Evolutionary conservation across 92 coral and sea anemone genomes (phyloP).

Genomic region (Parazoanthus darwini): DNA sequence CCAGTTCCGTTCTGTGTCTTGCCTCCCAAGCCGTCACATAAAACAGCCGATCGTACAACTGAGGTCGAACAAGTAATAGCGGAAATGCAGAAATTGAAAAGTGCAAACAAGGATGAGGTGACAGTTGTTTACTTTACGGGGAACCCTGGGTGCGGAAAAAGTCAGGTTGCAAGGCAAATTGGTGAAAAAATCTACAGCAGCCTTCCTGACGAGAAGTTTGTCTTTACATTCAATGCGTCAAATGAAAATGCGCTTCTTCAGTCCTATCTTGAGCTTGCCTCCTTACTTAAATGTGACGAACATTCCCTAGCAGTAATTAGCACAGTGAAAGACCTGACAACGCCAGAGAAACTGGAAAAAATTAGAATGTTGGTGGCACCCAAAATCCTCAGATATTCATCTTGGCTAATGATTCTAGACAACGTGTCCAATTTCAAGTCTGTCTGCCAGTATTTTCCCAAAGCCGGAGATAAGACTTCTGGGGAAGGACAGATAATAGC

Average conservation of each 20-base stretch:
- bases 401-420: conserved; percentile 40
- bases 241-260: conserved; percentile 39
- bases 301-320: conserved; percentile 31
- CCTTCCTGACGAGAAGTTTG: conserved; percentile 6
- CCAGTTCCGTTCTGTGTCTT: conserved; percentile 20
- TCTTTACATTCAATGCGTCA: conserved; percentile 54
- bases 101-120: background rate
- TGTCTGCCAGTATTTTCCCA: conserved; percentile 6
- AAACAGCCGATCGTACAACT: background rate
- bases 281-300: conserved; percentile 40
- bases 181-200: conserved; percentile 23
- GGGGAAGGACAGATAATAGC: conserved; percentile 30
- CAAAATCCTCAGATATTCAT: conserved; percentile 8
- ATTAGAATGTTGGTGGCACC: conserved; percentile 18
- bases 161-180: conserved; percentile 37
- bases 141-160: conserved; percentile 51
- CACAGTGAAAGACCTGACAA: conserved; percentile 9
- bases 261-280: conserved; percentile 48
- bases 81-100: background rate
- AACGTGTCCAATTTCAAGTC: conserved; percentile 29
- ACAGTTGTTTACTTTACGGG: conserved; percentile 47
- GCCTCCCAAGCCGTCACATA: conserved; percentile 39
- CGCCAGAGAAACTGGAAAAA: conserved; percentile 36
- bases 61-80: conserved; percentile 2
- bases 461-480: conserved; percentile 15